Conservation (phyloP, 2,113 vertebrate genomes). For the Hoplias malabaricus region DNA sequence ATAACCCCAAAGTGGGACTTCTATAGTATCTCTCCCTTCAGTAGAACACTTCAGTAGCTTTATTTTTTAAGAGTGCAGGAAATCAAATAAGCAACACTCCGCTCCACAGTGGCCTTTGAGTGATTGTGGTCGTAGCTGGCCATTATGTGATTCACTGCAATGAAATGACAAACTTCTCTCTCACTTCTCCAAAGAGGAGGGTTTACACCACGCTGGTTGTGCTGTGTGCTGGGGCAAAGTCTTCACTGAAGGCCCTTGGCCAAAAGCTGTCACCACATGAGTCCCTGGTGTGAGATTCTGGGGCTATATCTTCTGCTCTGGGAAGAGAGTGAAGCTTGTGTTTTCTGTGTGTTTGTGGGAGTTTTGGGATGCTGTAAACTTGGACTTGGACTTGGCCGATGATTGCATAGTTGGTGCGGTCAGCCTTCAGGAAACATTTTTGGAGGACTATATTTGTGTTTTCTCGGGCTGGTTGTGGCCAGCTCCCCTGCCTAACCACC, state of each 20-base stretch:
- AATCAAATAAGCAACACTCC: background rate
- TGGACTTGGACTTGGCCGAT: conserved; percentile 34
- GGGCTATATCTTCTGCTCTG: conserved; percentile 26
- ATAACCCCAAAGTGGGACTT: background rate
- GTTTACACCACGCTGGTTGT: background rate
- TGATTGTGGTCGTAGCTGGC: background rate
- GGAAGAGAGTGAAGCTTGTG: conserved; percentile 21
- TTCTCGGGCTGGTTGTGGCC: conserved; percentile 48
- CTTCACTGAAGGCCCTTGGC: conserved; percentile 13
- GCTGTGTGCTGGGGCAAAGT: background rate
- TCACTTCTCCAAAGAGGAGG: background rate
- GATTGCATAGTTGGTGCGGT: conserved; percentile 53
- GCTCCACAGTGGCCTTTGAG: background rate
- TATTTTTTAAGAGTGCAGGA: background rate
- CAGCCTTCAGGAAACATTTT: conserved; percentile 51
- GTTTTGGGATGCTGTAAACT: conserved; percentile 51
- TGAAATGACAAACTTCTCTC: background rate
- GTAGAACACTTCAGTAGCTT: background rate
- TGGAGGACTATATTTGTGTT: conserved; percentile 55
- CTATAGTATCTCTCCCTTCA: background rate
- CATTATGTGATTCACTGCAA: conserved; percentile 3
- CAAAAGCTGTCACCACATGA: conserved; percentile 10
- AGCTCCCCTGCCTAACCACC: conserved; percentile 49
- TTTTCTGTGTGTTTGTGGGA: conserved; percentile 45
- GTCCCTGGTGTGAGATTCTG: conserved; percentile 3